Evolutionary conservation across 2,113 vertebrate species (phyloP).

Genomic region (Hydrolagus affinis): DNA sequence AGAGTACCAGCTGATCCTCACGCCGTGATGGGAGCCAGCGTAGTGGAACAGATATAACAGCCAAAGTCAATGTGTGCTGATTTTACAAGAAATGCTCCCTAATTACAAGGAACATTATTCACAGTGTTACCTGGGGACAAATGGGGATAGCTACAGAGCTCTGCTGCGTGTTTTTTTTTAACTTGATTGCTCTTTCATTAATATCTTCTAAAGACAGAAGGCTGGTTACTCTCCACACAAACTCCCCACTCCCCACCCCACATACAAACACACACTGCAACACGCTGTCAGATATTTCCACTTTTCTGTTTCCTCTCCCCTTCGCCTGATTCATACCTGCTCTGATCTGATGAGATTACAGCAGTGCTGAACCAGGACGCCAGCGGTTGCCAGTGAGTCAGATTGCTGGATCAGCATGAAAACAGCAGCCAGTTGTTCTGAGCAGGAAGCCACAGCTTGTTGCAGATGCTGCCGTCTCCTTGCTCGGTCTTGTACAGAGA

Average conservation of each 20-base stretch:
- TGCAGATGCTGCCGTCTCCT: too few relatives aligned
- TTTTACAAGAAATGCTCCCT: slow-evolving; percentile 1
- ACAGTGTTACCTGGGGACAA: not conserved
- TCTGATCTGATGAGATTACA: not conserved
- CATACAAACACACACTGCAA: not conserved
- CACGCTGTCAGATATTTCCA: not conserved
- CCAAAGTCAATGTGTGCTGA: slow-evolving; percentile 1
- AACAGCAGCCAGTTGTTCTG: not conserved
- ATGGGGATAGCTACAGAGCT: not conserved
- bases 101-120: slow-evolving; percentile 21
- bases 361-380: not conserved
- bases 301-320: not conserved
- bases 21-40: not conserved
- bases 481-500: too few relatives aligned
- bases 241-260: not conserved
- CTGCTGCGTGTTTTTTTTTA: not conserved
- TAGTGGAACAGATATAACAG: not conserved
- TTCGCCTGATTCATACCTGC: not conserved
- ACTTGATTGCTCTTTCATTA: not conserved
- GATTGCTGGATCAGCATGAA: not conserved
- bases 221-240: too few relatives aligned
- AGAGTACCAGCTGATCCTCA: not conserved
- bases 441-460: too few relatives aligned
- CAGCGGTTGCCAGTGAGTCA: not conserved
- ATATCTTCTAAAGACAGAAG: not conserved